Evolutionary conservation across 1,140 invertebrate species (phyloP).

Genomic region (Drosophila pandora): DNA sequence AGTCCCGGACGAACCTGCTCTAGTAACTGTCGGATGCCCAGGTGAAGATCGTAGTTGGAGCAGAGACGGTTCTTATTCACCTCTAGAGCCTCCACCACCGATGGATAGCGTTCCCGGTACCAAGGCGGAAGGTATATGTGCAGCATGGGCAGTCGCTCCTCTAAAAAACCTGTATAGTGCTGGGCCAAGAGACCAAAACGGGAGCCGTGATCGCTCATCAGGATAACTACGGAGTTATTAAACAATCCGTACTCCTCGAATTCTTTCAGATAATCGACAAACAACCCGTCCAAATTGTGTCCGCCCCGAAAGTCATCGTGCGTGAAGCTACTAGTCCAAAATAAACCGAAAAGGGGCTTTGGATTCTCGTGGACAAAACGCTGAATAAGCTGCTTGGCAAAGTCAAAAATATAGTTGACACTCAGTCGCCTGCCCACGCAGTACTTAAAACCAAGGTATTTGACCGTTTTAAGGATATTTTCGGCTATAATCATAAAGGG

Average conservation of each 20-base stretch:
- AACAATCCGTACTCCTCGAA: slow-evolving; percentile 85
- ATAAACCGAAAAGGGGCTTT: slow-evolving; percentile 88
- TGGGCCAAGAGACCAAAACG: slow-evolving; percentile 90
- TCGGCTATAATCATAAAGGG: slow-evolving; percentile 88
- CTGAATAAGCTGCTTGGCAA: slow-evolving; percentile 85
- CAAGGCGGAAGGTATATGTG: slow-evolving; percentile 90
- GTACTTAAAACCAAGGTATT: background rate
- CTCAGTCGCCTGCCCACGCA: slow-evolving; percentile 86
- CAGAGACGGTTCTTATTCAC: slow-evolving; percentile 90
- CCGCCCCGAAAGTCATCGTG: slow-evolving; percentile 89
- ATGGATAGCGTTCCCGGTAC: slow-evolving; percentile 87
- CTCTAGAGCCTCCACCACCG: slow-evolving; percentile 87
- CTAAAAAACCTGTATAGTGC: slow-evolving; percentile 89
- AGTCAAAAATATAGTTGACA: slow-evolving; percentile 85
- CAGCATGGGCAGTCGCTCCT: slow-evolving; percentile 94
- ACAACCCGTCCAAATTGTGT: slow-evolving; percentile 87
- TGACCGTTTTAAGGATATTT: background rate
- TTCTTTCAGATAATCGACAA: slow-evolving; percentile 85
- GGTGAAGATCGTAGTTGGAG: slow-evolving; percentile 92
- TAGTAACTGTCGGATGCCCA: slow-evolving; percentile 86
- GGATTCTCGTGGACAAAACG: slow-evolving; percentile 84
- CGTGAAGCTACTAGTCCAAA: slow-evolving; percentile 91
- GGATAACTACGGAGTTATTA: slow-evolving; percentile 89
- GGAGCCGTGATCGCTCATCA: slow-evolving; percentile 96
- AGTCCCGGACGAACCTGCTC: slow-evolving; percentile 87